Conservation (phyloP, 2,797 vertebrate species). For the Chiloscyllium punctatum region DNA sequence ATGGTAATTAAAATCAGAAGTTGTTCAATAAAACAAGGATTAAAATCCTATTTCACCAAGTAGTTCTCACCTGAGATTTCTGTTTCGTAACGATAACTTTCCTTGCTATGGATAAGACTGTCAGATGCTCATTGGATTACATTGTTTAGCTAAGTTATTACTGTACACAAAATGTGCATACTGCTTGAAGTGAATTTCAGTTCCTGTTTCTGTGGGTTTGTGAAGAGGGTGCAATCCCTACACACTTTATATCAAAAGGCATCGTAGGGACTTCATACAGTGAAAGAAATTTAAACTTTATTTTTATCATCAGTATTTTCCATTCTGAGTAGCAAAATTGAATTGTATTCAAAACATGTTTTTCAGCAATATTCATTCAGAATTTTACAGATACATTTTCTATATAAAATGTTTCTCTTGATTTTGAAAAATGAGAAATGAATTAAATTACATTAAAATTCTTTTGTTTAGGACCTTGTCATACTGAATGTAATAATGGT, state of each 20-base stretch:
- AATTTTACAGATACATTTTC: neutral
- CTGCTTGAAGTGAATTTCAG: neutral
- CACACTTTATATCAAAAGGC: neutral
- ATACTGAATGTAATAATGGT: conserved; percentile 87
- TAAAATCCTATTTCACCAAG: neutral
- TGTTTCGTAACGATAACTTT: neutral
- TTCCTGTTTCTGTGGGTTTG: neutral
- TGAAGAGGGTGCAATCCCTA: neutral
- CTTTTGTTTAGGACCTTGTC: conserved; percentile 72
- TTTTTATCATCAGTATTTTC: neutral
- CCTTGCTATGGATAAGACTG: neutral
- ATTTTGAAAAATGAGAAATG: neutral
- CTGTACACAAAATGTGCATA: too few species aligned
- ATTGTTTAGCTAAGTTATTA: neutral
- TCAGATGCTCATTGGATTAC: neutral
- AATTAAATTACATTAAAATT: neutral
- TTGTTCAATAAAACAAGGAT: neutral
- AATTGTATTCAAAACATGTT: neutral
- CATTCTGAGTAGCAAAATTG: neutral
- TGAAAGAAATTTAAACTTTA: neutral
- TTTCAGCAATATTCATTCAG: neutral
- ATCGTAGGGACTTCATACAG: neutral
- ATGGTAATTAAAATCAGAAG: neutral
- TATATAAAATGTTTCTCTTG: neutral
- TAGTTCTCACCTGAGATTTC: neutral